These are phyloP conservation scores for Tenualosa thibaudeaui DNA, from an alignment of 2,797 vertebrate genomes.

Conservation along the genomic window DNA sequence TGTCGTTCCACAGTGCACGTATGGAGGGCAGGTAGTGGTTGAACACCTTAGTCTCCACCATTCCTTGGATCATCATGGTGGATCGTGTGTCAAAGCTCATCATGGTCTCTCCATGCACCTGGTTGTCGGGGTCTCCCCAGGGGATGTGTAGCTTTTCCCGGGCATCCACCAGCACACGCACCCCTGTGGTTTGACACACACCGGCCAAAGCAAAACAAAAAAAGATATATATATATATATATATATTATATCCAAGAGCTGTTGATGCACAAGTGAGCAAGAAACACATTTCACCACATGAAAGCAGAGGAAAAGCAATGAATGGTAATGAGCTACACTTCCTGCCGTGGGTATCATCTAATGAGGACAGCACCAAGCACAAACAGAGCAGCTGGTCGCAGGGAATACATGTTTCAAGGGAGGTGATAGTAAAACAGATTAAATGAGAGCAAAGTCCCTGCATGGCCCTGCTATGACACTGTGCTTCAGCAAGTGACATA, in stretches of 20 bases:
- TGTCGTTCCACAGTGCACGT: conserved; percentile 85
- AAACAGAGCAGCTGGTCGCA: not conserved
- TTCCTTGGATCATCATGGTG: conserved; percentile 77
- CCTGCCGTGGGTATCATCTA: not conserved
- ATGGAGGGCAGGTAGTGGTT: conserved; percentile 84
- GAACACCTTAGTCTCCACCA: conserved; percentile 86
- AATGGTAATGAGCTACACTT: conserved; percentile 6
- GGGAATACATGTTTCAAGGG: not conserved
- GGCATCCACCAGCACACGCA: conserved; percentile 94
- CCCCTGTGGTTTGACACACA: conserved; percentile 70
- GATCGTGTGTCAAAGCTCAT: conserved; percentile 95
- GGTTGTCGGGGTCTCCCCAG: conserved; percentile 90
- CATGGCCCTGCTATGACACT: not conserved
- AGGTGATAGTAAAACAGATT: not conserved
- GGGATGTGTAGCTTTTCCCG: conserved; percentile 97
- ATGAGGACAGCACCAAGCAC: not conserved
- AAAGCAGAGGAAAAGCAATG: not conserved
- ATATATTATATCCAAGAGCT: not conserved
- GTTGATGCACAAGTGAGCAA: not conserved
- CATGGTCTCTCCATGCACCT: conserved; percentile 81
- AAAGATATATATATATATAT: not conserved
- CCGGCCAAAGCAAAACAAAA: not conserved
- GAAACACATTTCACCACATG: conserved; percentile 11
- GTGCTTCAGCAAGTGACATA: not conserved
- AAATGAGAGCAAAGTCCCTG: conserved; percentile 13